Conservation (phyloP, 2,888 invertebrate species). For the Tortrix viridana region DNA sequence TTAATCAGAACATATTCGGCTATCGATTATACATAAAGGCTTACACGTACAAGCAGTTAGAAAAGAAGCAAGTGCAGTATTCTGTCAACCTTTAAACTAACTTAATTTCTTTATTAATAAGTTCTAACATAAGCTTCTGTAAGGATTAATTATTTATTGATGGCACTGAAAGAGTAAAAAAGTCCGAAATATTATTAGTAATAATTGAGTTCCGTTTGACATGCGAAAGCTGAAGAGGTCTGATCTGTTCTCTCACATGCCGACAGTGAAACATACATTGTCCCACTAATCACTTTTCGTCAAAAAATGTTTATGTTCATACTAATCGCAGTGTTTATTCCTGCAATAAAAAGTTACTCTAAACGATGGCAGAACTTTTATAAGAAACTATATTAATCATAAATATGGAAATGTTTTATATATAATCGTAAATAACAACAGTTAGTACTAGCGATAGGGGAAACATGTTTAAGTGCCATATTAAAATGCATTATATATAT, state of each 20-base stretch:
- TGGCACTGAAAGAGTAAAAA: too few species aligned
- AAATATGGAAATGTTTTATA: background rate
- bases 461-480: background rate
- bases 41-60: constrained; percentile 5
- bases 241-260: too few species aligned
- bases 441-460: background rate
- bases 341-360: constrained; percentile 3
- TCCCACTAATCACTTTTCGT: too few species aligned
- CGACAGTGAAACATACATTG: too few species aligned
- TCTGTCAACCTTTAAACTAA: too few species aligned
- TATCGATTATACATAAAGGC: constrained; percentile 3
- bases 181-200: too few species aligned
- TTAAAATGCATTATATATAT: too few species aligned
- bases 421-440: background rate
- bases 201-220: too few species aligned
- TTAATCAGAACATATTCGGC: constrained; percentile 3
- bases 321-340: constrained; percentile 1
- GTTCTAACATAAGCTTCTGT: too few species aligned
- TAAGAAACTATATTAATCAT: background rate
- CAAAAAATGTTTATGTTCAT: constrained; percentile 1
- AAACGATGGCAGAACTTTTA: background rate
- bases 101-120: too few species aligned
- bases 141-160: too few species aligned
- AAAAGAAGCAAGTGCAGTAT: background rate
- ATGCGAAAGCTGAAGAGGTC: too few species aligned